phyloP scores from a whole-genome alignment of 2,113 vertebrate species.

The Oncorhynchus masou region DNA sequence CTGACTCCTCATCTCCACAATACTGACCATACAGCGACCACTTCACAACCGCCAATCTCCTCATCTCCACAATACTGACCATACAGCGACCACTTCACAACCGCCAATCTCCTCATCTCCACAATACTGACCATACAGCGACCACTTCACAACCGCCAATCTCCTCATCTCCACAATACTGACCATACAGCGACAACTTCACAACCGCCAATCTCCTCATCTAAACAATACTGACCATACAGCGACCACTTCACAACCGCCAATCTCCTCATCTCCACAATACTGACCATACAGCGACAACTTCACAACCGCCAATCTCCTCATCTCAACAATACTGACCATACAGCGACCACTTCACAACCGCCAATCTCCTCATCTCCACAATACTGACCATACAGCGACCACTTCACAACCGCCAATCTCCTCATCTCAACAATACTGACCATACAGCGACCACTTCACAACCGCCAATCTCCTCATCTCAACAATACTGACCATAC shows the following conservation, averaged over 20 bases:
- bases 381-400: conserved; percentile 1
- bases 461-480: conserved; percentile 34
- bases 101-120: conserved; percentile 35
- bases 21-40: no score
- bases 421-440: conserved; percentile 15
- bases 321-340: no score
- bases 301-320: conserved; percentile 42
- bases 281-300: no score
- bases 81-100: conserved; percentile 7
- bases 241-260: conserved; percentile 10
- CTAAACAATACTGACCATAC: not conserved
- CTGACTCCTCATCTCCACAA: conserved; percentile 21
- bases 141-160: conserved; percentile 35
- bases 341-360: conserved; percentile 9
- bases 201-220: conserved; percentile 34
- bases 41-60: conserved; percentile 40
- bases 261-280: conserved; percentile 22
- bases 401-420: conserved; percentile 35
- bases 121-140: no score
- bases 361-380: conserved; percentile 33
- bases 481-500: no score
- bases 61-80: conserved; percentile 18
- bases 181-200: no score
- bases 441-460: no score
- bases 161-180: conserved; percentile 16